Evolutionary conservation across 1,140 invertebrate genomes (phyloP), one percentile per base, ranked within the genome.

Genomic region (Drosophila neocordata): DNA sequence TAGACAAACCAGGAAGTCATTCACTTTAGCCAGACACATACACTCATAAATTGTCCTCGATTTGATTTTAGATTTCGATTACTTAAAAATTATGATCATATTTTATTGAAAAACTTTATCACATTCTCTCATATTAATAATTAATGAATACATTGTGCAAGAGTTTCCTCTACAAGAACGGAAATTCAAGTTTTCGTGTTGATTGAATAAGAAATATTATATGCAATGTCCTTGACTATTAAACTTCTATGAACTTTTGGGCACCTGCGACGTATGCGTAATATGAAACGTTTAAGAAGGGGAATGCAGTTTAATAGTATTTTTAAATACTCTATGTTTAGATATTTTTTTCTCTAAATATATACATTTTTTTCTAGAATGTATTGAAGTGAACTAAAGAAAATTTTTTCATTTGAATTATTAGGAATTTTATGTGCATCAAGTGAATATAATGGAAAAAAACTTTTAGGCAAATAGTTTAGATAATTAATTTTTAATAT

Each of bases 1-100:
- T 73, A 63, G 79, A 60, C 59, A 63, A 75, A 87, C 83, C 82
- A 88, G 82, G 82, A 87, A 87, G 68, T 63, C 56, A 53, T 56
- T 48, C 65, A 57, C 72, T 38, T 44, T 61, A 24, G 61, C 37
- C 15, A 24, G 61, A 31, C 15, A 48, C 15, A 48, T 65, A 35
- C 65, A 71, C 55, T 58, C 78, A 80, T 76, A 76, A 73, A 81
- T 75, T 70, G 73, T 31, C 55, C 59, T 58, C 64, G 35, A 55
- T 71, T 60, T 71, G 74, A 82, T 77, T 69, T 48, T 27, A 60
- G 72, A 60, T 34, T 65, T 48, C 15, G 8, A 48, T 58, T 52
- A 67, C n/a, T 69, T 38, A 60, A 60, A 74, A 69, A 67, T 70
- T 63, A 76, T 34, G 31, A 34, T 18, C 31, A 34, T 31, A 1